phyloP scores from a whole-genome alignment of 2,888 invertebrate genomes.

The Rotaria magnacalcarata region DNA sequence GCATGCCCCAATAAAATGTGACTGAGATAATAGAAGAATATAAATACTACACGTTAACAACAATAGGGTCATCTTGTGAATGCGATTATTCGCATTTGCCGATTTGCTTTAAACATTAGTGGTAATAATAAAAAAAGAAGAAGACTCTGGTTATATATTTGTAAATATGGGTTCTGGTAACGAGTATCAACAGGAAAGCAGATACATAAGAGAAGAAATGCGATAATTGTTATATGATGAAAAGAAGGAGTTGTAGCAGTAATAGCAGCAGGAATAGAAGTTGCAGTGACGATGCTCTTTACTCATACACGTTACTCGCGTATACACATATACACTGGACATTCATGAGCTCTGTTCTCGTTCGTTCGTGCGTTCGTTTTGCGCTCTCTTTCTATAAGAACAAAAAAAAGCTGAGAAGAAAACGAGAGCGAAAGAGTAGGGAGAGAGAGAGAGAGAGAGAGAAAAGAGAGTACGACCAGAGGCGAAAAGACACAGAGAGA shows the following conservation, averaged over 20 bases:
- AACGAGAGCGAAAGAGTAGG: not conserved
- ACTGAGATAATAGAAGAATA: not conserved
- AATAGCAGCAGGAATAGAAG: not conserved
- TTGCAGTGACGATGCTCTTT: conserved; percentile 15
- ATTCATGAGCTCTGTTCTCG: conserved; percentile 10
- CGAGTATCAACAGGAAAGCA: not conserved
- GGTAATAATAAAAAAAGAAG: not conserved
- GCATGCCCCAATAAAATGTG: not conserved
- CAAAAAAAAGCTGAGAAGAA: conserved; percentile 42
- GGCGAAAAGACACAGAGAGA: not conserved
- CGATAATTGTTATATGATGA: conserved; percentile 22
- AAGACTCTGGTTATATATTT: not conserved
- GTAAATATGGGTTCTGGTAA: not conserved
- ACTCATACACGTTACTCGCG: not conserved
- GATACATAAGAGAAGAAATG: conserved; percentile 5
- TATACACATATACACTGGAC: conserved; percentile 11
- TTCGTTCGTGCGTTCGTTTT: conserved; percentile 6
- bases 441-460: conserved; percentile 3
- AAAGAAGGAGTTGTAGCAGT: conserved; percentile 9
- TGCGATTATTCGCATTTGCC: not conserved
- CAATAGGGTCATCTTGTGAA: not conserved
- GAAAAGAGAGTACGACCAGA: not conserved
- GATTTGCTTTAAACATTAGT: not conserved
- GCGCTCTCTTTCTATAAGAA: conserved; percentile 35
- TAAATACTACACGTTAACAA: conserved; percentile 21